A percentile compares a stretch with the other conserved stretches of the same genome.
phyloP scores from a whole-genome alignment of 92 coral and sea anemone genomes.

The Parazoanthus atlanticus region DNA sequence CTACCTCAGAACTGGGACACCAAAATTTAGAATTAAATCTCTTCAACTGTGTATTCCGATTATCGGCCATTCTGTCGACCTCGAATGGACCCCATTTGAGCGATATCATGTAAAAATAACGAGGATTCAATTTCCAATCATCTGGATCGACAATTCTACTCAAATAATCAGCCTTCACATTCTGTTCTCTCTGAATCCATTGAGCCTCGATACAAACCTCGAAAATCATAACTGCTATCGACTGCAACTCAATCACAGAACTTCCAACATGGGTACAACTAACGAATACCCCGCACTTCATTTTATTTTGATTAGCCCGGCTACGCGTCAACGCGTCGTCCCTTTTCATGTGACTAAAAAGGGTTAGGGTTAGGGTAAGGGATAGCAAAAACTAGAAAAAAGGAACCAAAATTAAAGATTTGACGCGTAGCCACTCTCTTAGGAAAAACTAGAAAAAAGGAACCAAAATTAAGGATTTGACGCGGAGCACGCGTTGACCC shows the following conservation, averaged over 20 bases:
- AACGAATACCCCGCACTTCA: no score
- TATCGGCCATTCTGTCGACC: conserved; percentile 51
- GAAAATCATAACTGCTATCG: conserved; percentile 31
- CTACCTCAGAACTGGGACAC: conserved; percentile 47
- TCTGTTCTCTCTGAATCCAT: conserved; percentile 41
- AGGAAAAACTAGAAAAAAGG: no score
- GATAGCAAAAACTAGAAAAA: no score
- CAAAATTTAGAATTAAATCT: conserved; percentile 45
- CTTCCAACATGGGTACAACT: conserved; percentile 31
- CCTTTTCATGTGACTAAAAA: no score
- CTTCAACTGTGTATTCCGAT: conserved; percentile 38
- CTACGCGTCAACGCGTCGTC: no score
- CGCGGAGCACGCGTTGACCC: no score
- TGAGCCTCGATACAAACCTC: not conserved
- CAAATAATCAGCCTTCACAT: conserved; percentile 55
- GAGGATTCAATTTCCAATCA: conserved; percentile 40
- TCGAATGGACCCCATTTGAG: conserved; percentile 50
- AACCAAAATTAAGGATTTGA: no score
- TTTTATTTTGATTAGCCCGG: no score
- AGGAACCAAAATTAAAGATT: no score
- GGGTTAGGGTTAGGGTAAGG: no score
- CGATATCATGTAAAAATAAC: not conserved
- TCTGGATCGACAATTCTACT: conserved; percentile 2
- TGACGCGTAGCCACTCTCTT: no score
- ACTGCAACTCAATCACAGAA: conserved; percentile 34